These are phyloP conservation scores for Zhuqinia jingwanae DNA, from an alignment of 2,888 invertebrate species.

Conservation along the genomic window DNA sequence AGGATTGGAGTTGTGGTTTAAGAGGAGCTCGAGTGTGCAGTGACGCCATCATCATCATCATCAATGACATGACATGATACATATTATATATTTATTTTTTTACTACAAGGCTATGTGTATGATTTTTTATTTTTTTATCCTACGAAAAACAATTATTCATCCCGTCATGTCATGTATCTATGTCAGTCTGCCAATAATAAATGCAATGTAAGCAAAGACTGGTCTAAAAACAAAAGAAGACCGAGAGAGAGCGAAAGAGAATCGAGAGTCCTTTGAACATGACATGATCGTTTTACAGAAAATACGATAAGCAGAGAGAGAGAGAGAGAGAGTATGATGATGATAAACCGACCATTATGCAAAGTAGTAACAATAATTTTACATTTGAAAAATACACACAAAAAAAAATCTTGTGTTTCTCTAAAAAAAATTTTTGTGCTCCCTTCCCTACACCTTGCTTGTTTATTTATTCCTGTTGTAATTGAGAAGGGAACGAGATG, in stretches of 20 bases:
- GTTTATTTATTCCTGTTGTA: slow-evolving; percentile 16
- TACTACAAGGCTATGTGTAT: background rate
- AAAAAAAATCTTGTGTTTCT: background rate
- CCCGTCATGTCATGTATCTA: slow-evolving; percentile 39
- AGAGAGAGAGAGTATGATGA: background rate
- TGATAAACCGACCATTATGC: too few relatives aligned
- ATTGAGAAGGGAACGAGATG: slow-evolving; percentile 14
- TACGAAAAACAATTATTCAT: slow-evolving; percentile 65
- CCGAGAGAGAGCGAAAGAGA: slow-evolving; percentile 2
- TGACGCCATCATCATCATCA: slow-evolving; percentile 28
- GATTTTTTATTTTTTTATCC: slow-evolving; percentile 28
- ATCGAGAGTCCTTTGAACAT: slow-evolving; percentile 6
- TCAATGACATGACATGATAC: background rate
- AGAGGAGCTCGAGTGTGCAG: background rate
- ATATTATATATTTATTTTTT: background rate
- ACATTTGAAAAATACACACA: background rate
- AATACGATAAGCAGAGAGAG: background rate
- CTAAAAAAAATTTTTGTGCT: background rate
- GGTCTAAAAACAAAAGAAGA: background rate
- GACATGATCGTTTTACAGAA: background rate
- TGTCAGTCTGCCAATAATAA: slow-evolving; percentile 44
- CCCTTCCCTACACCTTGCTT: background rate
- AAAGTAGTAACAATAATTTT: too few relatives aligned
- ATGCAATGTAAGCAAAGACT: background rate
- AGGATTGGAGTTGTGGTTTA: background rate